Conservation (phyloP, 2,888 invertebrate genomes). For the Synanthedon tipuliformis region DNA sequence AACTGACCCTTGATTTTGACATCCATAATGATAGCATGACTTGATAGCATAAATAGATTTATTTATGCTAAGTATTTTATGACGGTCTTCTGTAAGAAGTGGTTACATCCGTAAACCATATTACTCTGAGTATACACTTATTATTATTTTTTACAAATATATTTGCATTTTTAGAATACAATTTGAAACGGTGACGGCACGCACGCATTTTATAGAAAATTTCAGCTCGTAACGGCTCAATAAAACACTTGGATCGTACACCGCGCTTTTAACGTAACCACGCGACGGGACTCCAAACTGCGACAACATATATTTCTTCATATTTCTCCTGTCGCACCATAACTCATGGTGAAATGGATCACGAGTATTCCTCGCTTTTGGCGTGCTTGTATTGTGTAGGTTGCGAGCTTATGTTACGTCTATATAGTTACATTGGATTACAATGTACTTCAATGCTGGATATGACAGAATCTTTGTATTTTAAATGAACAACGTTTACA, state of each 20-base stretch:
- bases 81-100: too few species aligned
- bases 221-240: neutral
- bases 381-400: slow-evolving; percentile 9
- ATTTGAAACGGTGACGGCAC: too few species aligned
- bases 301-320: slow-evolving; percentile 27
- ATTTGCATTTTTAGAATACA: too few species aligned
- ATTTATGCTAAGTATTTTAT: too few species aligned
- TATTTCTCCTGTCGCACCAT: slow-evolving; percentile 38
- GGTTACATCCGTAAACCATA: too few species aligned
- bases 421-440: neutral
- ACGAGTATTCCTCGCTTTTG: slow-evolving; percentile 16
- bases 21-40: too few species aligned
- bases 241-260: neutral
- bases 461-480: slow-evolving; percentile 13
- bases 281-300: slow-evolving; percentile 6
- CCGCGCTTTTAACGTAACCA: neutral
- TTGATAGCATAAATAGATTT: too few species aligned
- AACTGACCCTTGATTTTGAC: too few species aligned
- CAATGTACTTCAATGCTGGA: neutral
- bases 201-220: too few species aligned
- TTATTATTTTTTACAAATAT: too few species aligned
- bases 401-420: too few species aligned
- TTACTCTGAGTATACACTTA: too few species aligned
- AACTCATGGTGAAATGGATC: slow-evolving; percentile 54
- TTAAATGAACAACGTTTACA: slow-evolving; percentile 9